A percentile compares a stretch with the other conserved stretches of the same genome.
These are phyloP conservation scores for Drosophila recens DNA, from an alignment of 2,888 invertebrate species.

Conservation along the genomic window DNA sequence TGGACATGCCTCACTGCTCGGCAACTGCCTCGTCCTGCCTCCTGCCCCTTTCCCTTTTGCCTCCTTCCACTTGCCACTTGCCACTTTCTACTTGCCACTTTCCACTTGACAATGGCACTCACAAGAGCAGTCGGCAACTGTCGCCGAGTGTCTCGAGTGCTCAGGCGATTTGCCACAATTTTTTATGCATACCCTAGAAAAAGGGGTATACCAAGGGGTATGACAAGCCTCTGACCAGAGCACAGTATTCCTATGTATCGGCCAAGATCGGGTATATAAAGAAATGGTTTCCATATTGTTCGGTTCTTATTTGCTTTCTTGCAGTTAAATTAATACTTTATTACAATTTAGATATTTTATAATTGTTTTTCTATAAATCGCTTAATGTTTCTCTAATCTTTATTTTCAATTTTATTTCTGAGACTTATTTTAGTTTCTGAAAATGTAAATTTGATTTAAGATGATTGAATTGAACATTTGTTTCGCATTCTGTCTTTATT, in stretches of 20 bases:
- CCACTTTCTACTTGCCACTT: constrained; percentile 24
- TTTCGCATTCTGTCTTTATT: no score
- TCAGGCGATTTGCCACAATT: constrained; percentile 34
- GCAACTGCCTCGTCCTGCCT: constrained; percentile 5
- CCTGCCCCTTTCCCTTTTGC: constrained; percentile 20
- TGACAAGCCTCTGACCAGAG: neutral
- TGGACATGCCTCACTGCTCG: constrained; percentile 34
- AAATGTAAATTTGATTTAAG: neutral
- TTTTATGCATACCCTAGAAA: neutral
- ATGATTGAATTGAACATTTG: no score
- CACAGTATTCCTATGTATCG: neutral
- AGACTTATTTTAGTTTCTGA: no score
- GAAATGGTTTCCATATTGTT: neutral
- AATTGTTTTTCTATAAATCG: no score
- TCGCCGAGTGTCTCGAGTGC: constrained; percentile 43
- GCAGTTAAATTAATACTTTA: neutral
- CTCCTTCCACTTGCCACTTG: neutral
- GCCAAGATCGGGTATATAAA: fast-evolving
- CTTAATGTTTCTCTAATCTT: no score
- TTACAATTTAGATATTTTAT: no score
- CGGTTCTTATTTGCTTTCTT: neutral
- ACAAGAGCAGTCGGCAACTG: constrained; percentile 33
- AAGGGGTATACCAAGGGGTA: neutral
- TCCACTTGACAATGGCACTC: constrained; percentile 50
- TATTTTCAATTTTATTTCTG: no score